Conservation (phyloP, 2,113 vertebrate species). For the Antigone vipio region DNA sequence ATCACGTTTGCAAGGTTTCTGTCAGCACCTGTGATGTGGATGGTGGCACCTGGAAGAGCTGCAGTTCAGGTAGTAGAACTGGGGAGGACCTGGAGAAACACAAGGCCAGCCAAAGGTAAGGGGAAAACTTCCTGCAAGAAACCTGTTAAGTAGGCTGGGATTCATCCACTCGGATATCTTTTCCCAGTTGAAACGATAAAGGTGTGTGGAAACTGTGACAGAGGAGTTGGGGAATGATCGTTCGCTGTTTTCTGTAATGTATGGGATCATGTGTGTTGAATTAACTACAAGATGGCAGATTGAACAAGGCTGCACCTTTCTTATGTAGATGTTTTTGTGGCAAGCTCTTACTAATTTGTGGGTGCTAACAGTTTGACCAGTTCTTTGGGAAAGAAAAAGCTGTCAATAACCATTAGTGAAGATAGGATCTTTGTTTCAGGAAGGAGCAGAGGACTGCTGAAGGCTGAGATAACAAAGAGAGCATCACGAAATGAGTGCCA, state of each 20-base stretch:
- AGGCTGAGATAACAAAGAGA: background rate
- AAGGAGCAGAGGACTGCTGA: background rate
- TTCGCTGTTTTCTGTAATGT: background rate
- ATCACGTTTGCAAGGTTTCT: background rate
- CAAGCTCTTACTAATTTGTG: background rate
- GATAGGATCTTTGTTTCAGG: background rate
- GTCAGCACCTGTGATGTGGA: background rate
- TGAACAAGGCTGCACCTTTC: background rate
- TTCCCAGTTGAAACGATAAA: background rate
- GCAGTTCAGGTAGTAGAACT: background rate
- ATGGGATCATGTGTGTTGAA: background rate
- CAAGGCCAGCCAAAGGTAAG: background rate
- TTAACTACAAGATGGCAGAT: background rate
- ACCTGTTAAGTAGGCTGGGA: background rate
- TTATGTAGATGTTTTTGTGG: background rate
- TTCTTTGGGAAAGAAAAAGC: background rate
- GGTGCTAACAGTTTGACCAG: background rate
- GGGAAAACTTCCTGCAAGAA: background rate
- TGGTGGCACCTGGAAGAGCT: background rate
- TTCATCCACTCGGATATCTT: background rate
- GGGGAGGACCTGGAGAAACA: background rate
- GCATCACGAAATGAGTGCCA: background rate
- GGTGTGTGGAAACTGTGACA: background rate
- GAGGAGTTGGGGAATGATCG: background rate
- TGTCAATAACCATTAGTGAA: background rate